phyloP scores from a whole-genome alignment of 2,797 vertebrate genomes.

The Hylomyscus alleni region DNA sequence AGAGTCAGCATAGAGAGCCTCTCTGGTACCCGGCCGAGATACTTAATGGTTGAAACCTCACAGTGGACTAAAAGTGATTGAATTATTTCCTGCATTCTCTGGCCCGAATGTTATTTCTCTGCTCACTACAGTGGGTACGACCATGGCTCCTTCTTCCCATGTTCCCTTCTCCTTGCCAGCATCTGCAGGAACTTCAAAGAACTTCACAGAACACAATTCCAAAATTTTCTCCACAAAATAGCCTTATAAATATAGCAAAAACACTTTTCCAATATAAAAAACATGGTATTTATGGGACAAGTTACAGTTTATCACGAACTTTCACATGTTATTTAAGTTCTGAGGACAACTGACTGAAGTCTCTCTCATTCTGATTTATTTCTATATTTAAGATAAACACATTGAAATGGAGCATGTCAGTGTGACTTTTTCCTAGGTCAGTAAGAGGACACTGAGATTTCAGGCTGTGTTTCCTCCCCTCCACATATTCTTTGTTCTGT shows the following conservation, averaged over 20 bases:
- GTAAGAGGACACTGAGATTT: background rate
- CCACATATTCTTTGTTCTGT: background rate
- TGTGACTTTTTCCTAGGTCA: background rate
- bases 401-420: background rate
- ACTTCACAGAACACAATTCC: background rate
- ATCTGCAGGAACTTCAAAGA: background rate
- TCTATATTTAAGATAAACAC: background rate
- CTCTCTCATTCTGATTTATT: background rate
- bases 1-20: background rate
- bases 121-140: background rate
- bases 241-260: background rate
- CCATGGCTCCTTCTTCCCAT: background rate
- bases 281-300: background rate
- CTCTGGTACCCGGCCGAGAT: background rate
- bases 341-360: background rate
- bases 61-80: background rate
- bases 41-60: accelerated
- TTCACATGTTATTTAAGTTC: background rate
- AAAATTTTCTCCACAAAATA: background rate
- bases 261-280: background rate
- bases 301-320: background rate
- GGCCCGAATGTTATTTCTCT: background rate
- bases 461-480: background rate
- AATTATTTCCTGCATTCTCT: background rate
- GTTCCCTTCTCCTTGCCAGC: background rate